Conservation (phyloP, 1,140 invertebrate genomes). For the Nebria ingens region DNA sequence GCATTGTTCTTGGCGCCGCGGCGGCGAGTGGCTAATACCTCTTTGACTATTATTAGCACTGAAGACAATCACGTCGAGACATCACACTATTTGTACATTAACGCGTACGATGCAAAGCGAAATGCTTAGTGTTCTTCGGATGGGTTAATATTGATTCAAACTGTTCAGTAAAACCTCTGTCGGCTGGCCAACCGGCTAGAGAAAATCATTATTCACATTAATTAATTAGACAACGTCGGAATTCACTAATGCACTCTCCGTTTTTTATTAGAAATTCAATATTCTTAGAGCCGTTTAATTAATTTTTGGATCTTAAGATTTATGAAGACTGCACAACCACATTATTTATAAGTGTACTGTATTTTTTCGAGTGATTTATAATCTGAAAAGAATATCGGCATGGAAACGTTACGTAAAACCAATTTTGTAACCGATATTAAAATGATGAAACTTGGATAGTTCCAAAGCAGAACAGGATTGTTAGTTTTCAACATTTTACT, state of each 20-base stretch:
- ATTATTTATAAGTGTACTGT: too few relatives aligned
- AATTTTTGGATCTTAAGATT: neutral
- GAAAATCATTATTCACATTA: neutral
- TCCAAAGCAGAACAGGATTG: too few relatives aligned
- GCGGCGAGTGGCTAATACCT: neutral
- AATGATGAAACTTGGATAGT: too few relatives aligned
- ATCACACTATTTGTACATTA: neutral
- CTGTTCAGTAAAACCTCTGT: neutral
- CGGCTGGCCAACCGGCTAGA: neutral
- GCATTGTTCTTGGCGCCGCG: conserved; percentile 3
- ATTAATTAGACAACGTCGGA: neutral
- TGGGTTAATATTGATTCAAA: neutral
- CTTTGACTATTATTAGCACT: neutral
- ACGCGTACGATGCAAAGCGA: too few relatives aligned
- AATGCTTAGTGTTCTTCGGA: too few relatives aligned
- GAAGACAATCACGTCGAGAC: neutral
- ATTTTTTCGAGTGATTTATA: too few relatives aligned
- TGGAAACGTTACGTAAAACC: too few relatives aligned
- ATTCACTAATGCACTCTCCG: conserved; percentile 3
- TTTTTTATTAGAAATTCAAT: neutral
- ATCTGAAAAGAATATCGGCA: too few relatives aligned
- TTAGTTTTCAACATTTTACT: too few relatives aligned
- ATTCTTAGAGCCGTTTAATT: neutral
- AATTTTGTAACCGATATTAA: too few relatives aligned
- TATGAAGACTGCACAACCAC: too few relatives aligned